A percentile compares a stretch with the other conserved stretches of the same genome.
phyloP scores from a whole-genome alignment of 2,797 vertebrate genomes.

The Diceros bicornis region DNA sequence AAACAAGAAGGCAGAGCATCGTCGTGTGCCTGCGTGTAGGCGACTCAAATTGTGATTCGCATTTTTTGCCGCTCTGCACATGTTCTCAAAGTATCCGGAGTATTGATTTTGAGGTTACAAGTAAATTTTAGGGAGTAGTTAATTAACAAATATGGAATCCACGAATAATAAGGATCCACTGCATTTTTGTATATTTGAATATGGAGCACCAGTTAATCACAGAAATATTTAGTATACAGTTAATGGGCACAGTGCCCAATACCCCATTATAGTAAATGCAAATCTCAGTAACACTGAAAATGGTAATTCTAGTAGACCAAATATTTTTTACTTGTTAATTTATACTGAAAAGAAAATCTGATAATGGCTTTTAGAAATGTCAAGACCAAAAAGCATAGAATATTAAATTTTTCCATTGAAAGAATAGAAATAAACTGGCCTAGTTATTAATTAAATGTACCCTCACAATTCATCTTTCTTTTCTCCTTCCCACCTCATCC shows the following conservation, averaged over 20 bases:
- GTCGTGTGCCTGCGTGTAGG: rapidly evolving
- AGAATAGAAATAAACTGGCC: conserved; percentile 47
- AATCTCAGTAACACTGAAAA: conserved; percentile 21
- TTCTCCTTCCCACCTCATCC: neutral
- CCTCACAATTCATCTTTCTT: neutral
- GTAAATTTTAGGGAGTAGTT: neutral
- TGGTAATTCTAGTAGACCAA: conserved; percentile 27
- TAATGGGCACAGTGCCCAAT: neutral
- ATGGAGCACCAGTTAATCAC: neutral
- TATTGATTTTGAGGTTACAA: neutral
- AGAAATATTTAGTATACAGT: neutral
- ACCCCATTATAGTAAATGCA: neutral
- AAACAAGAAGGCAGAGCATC: neutral
- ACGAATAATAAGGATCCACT: neutral
- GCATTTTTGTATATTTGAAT: neutral
- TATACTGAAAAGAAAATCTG: conserved; percentile 4
- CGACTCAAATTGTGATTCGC: neutral
- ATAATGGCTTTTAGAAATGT: conserved; percentile 64
- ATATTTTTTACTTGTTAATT: conserved; percentile 55
- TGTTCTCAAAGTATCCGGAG: neutral
- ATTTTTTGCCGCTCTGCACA: neutral
- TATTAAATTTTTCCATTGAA: conserved; percentile 43
- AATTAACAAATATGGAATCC: neutral
- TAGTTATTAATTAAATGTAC: neutral
- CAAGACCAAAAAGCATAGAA: conserved; percentile 34